Evolutionary conservation across 2,797 vertebrate genomes (phyloP).

Genomic region (Galagoides demidoff): DNA sequence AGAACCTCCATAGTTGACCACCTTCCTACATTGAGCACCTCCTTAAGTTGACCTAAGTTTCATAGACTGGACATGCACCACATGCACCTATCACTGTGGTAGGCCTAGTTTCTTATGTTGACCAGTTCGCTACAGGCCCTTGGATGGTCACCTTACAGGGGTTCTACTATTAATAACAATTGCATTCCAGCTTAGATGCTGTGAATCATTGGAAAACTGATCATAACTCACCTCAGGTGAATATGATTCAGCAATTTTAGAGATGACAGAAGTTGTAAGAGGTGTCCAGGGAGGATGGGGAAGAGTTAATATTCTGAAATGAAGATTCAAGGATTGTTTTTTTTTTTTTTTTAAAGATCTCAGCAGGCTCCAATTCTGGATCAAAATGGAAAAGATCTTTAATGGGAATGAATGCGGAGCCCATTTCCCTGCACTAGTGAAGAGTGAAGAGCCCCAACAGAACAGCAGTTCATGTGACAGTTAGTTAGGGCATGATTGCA

Average conservation of each 20-base stretch:
- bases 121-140: too few relatives aligned
- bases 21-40: too few relatives aligned
- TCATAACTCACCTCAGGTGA: not conserved
- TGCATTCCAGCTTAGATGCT: not conserved
- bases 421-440: not conserved
- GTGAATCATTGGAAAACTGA: not conserved
- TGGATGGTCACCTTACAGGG: too few relatives aligned
- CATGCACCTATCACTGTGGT: too few relatives aligned
- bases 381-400: conserved; percentile 25
- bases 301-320: conserved; percentile 41
- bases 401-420: not conserved
- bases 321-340: not conserved
- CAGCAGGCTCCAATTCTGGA: conserved; percentile 4
- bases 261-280: not conserved
- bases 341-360: not conserved
- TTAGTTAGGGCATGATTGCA: not conserved
- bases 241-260: not conserved
- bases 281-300: not conserved
- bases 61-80: too few relatives aligned
- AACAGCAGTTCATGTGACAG: not conserved
- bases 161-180: not conserved
- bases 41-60: too few relatives aligned
- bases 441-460: not conserved
- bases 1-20: too few relatives aligned
- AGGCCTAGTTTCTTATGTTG: too few relatives aligned